phyloP scores from a whole-genome alignment of 2,797 vertebrate species.

The Lycodopsis pacificus region DNA sequence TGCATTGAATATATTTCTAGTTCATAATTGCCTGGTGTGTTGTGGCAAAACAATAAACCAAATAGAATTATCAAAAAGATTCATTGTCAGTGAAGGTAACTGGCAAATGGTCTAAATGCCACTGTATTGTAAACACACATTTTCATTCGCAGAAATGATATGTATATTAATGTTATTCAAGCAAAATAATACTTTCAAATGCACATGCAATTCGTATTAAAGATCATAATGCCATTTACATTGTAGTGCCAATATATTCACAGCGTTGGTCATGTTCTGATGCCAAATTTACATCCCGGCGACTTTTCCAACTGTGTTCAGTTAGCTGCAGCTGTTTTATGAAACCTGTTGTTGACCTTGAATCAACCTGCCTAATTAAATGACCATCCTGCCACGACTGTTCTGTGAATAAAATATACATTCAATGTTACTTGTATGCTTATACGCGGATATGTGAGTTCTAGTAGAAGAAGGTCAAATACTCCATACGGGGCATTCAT shows the following conservation, averaged over 20 bases:
- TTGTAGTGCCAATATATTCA: conserved; percentile 6
- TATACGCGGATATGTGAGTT: no score
- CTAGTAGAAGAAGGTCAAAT: no score
- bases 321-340: conserved; percentile 49
- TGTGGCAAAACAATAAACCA: conserved; percentile 6
- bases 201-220: background rate
- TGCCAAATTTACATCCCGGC: conserved; percentile 32
- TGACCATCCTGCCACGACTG: conserved; percentile 30
- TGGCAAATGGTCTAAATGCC: background rate
- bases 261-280: background rate
- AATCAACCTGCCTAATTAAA: conserved; percentile 36
- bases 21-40: background rate
- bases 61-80: background rate
- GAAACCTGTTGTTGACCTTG: conserved; percentile 51
- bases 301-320: conserved; percentile 29
- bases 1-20: background rate
- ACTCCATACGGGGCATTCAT: no score
- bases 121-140: background rate
- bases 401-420: no score
- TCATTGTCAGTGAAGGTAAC: background rate
- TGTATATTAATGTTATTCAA: background rate
- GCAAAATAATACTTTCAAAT: background rate
- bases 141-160: background rate
- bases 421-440: no score
- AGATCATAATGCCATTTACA: background rate